phyloP scores from a whole-genome alignment of 2,797 vertebrate genomes.

The Lateolabrax maculatus region DNA sequence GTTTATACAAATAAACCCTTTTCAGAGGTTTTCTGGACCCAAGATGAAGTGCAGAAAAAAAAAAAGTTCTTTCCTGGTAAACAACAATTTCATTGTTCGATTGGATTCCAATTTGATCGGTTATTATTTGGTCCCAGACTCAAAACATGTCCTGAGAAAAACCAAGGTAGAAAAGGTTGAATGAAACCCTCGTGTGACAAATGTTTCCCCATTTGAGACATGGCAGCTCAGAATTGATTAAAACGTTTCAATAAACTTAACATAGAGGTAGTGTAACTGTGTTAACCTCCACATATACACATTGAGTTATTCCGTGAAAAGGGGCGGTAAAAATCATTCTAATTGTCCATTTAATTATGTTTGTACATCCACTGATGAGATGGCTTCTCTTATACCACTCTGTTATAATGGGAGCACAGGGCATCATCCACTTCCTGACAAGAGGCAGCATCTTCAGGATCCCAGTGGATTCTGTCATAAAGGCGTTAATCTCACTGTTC shows the following conservation, averaged over 20 bases:
- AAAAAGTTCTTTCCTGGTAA: neutral
- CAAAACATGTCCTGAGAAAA: neutral
- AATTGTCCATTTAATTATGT: conserved; percentile 20
- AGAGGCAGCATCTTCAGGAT: conserved; percentile 41
- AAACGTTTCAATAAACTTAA: conserved; percentile 2
- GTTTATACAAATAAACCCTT: neutral
- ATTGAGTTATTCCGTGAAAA: neutral
- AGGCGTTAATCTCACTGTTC: conserved; percentile 57
- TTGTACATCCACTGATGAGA: conserved; percentile 10
- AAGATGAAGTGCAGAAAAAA: neutral
- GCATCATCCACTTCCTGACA: conserved; percentile 25
- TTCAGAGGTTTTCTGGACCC: neutral
- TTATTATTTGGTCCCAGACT: too few relatives aligned
- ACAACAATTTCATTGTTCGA: neutral
- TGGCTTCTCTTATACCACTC: conserved; percentile 2
- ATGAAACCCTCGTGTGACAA: neutral
- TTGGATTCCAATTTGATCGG: neutral
- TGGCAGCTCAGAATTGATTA: neutral
- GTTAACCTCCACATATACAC: conserved; percentile 1
- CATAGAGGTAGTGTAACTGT: neutral
- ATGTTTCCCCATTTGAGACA: neutral
- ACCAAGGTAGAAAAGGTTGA: neutral
- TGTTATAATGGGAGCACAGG: conserved; percentile 6
- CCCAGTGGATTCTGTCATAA: conserved; percentile 50
- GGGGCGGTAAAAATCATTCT: neutral